Evolutionary conservation across 2,113 vertebrate genomes (phyloP).

Genomic region (Lanius ludovicianus): DNA sequence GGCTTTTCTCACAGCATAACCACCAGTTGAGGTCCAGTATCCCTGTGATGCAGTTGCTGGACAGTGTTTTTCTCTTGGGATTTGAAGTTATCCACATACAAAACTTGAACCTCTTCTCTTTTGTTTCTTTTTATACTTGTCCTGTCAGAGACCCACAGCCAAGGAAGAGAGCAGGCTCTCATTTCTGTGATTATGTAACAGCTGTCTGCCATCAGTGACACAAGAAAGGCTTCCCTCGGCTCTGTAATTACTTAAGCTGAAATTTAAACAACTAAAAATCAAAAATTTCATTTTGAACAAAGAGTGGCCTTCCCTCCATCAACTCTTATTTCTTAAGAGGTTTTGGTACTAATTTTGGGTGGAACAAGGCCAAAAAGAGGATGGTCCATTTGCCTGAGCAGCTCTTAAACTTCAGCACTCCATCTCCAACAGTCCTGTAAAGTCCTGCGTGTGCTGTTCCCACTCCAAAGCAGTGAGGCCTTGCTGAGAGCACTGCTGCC

Average conservation of each 20-base stretch:
- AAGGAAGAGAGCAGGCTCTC: not conserved
- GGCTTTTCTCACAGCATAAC: not conserved
- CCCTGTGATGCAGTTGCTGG: not conserved
- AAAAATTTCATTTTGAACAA: not conserved
- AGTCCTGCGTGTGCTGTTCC: not conserved
- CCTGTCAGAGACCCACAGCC: not conserved
- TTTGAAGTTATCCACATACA: not conserved
- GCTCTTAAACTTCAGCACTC: not conserved
- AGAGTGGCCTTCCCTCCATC: not conserved
- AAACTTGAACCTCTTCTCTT: not conserved
- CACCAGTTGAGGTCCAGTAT: not conserved
- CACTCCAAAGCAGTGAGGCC: not conserved
- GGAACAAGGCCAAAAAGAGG: not conserved
- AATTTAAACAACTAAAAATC: not conserved
- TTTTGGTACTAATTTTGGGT: not conserved
- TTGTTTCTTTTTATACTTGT: fast-evolving
- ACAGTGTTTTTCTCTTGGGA: not conserved
- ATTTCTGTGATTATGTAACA: not conserved
- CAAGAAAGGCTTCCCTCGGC: not conserved
- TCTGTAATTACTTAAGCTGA: not conserved
- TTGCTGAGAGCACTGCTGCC: not conserved
- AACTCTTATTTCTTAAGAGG: not conserved
- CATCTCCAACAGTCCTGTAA: not conserved
- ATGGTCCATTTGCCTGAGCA: not conserved
- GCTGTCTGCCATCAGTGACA: not conserved